Conservation (phyloP, 2,113 vertebrate genomes). For the Notechis scutatus region DNA sequence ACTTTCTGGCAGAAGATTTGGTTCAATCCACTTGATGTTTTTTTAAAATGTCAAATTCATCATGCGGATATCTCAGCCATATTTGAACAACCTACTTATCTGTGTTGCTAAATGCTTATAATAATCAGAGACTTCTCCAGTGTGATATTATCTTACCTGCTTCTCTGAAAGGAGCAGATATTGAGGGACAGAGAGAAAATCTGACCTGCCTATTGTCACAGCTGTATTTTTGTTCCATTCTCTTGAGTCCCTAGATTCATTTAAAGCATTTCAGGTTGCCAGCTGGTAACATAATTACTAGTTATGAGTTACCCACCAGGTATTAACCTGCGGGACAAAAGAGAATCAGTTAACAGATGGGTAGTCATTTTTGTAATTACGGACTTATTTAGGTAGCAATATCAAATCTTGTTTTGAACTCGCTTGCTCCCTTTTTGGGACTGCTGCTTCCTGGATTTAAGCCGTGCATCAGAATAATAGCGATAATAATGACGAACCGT, state of each 20-base stretch:
- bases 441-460: not conserved
- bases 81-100: not conserved
- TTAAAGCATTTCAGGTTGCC: constrained; percentile 9
- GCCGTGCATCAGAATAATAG: not conserved
- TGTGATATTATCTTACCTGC: not conserved
- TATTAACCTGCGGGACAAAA: constrained; percentile 3
- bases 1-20: not conserved
- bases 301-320: not conserved
- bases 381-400: not conserved
- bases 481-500: not conserved
- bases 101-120: not conserved
- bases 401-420: not conserved
- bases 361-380: not conserved
- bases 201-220: constrained; percentile 5
- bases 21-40: not conserved
- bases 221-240: not conserved
- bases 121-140: not conserved
- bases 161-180: not conserved
- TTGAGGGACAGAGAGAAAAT: not conserved
- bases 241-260: not conserved
- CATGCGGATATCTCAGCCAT: not conserved
- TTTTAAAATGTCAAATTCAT: not conserved
- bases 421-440: not conserved
- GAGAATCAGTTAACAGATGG: not conserved
- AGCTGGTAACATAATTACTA: constrained; percentile 23